Evolutionary conservation across 2,113 vertebrate species (phyloP).

Genomic region (Oncorhynchus gorbuscha): DNA sequence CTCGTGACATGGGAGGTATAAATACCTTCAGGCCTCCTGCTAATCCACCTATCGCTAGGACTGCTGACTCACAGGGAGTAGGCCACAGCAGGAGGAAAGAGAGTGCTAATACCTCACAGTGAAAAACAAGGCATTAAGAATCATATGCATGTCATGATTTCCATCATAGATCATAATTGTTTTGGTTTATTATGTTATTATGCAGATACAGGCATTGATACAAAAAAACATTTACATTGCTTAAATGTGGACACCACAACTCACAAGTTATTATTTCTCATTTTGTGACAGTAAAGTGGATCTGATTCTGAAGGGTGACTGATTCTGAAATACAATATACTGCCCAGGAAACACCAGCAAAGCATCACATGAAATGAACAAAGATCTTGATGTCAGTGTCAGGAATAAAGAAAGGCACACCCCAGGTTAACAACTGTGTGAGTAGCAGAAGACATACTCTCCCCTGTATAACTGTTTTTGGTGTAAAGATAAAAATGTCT

Average conservation of each 20-base stretch:
- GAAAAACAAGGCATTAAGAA: not conserved
- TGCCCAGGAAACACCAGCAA: constrained; percentile 28
- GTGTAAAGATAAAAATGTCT: not conserved
- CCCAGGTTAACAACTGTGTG: constrained; percentile 45
- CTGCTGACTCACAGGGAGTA: constrained; percentile 48
- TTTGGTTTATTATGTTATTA: constrained; percentile 12
- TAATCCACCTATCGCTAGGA: constrained; percentile 50
- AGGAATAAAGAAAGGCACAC: constrained; percentile 57
- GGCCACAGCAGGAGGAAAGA: constrained; percentile 13
- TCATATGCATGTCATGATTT: not conserved
- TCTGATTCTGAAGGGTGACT: constrained; percentile 8
- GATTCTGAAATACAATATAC: not conserved
- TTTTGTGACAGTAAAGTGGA: not conserved
- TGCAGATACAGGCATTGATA: constrained; percentile 56
- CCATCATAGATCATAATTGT: not conserved
- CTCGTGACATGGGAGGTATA: not conserved
- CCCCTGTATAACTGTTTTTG: not conserved
- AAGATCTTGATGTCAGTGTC: constrained; percentile 47
- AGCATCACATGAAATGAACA: constrained; percentile 25
- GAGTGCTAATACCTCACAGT: not conserved
- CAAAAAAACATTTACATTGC: constrained; percentile 26
- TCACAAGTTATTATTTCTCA: constrained; percentile 40
- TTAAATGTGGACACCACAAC: constrained; percentile 39
- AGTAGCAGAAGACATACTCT: not conserved
- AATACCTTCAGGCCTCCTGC: constrained; percentile 8